Conservation (phyloP, 2,113 vertebrate genomes). For the Phoenicopterus ruber region DNA sequence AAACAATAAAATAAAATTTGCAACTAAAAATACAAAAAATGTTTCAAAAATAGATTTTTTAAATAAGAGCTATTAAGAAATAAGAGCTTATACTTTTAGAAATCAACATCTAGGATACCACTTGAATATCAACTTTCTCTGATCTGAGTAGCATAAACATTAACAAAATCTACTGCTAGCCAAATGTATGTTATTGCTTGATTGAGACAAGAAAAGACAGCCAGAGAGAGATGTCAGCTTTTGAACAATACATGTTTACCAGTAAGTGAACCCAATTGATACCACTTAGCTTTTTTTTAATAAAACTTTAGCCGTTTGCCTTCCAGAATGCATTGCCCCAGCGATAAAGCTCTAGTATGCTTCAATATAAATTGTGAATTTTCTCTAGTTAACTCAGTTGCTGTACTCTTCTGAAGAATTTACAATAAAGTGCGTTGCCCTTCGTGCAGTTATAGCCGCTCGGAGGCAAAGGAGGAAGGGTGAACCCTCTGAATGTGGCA, state of each 20-base stretch:
- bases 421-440: neutral
- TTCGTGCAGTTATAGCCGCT: neutral
- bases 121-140: neutral
- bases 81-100: neutral
- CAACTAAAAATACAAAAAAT: neutral
- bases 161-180: neutral
- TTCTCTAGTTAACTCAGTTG: neutral
- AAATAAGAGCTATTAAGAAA: neutral
- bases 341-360: neutral
- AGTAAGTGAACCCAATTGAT: neutral
- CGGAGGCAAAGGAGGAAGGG: neutral
- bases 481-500: neutral
- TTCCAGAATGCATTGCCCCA: neutral
- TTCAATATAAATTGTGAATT: neutral
- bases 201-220: neutral
- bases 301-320: neutral
- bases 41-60: neutral
- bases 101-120: neutral
- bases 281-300: neutral
- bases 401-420: neutral
- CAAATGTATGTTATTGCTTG: neutral
- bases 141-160: neutral
- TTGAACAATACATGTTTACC: neutral
- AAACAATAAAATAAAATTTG: neutral
- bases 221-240: neutral